Base-by-base conservation (phyloP, 2,888 invertebrate genomes). In the Hirtodrosophila histrioides region DNA sequence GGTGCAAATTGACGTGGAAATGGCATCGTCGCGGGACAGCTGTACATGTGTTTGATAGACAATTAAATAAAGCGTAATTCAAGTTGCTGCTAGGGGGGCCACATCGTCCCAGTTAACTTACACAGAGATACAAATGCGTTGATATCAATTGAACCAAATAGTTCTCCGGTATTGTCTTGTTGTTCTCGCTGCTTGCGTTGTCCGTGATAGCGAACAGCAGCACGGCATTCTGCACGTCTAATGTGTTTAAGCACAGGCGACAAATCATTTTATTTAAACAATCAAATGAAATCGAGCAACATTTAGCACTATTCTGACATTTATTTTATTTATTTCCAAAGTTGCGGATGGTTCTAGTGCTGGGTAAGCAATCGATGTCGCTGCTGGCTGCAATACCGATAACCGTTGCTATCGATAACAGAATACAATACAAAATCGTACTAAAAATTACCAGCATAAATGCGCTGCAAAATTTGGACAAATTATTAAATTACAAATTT, bases 111-210 rank as follows among this genome's bases (percentile, higher is more conserved):
- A 12, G 7, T 12, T 11, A 46, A 82, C 85, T 84, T 78, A 88
- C 88, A 56, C 89, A 80, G 45, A 88, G 83, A 71, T 88, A 87
- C 64, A 88, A 77, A 68, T 88, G 86, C 55, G 83, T 85, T 51
- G 88, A 80, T 66, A 88, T 88, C 50, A 87, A 64, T 68, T 86
- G 87, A 17, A 87, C 83, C 78, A 89, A 77, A 56, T 85, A 78
- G 60, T 75, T 74, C 69, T 86, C 79, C 76, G 84, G 86, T 68
- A 69, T 70, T 69, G 69, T 50, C 50, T 70, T 65, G 37, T 60
- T 70, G 45, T 64, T 65, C 64, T 69, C 61, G 31, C 23, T 65
- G 45, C 37, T 31, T 37, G 62, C 66, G 43, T 45, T 74, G 54
- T 75, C 65, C 53, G 45, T 37, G 48, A 58, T 68, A 41, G 60